Percentiles rank a stretch among this genome's conserved stretches.
phyloP scores from a whole-genome alignment of 2,888 invertebrate species.

The Trissolcus japonicus region DNA sequence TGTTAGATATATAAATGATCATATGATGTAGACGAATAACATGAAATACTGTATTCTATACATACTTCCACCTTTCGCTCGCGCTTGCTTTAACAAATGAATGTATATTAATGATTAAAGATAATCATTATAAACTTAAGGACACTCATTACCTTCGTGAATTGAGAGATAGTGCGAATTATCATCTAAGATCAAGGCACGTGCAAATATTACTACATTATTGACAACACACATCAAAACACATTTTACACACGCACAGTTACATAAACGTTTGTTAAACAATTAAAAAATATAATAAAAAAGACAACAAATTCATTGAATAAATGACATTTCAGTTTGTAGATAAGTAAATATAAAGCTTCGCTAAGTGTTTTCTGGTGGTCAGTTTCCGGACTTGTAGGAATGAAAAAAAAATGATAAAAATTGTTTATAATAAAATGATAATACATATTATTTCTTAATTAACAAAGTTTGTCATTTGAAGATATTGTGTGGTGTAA shows the following conservation, averaged over 20 bases:
- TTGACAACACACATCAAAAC: conserved; percentile 54
- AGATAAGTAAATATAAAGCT: conserved; percentile 74
- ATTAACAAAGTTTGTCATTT: conserved; percentile 58
- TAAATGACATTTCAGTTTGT: conserved; percentile 69
- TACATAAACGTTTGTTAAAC: conserved; percentile 48
- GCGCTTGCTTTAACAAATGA: conserved; percentile 72
- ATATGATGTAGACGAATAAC: conserved; percentile 67
- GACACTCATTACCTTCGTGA: conserved; percentile 61
- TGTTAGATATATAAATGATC: conserved; percentile 64
- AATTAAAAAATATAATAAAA: conserved; percentile 1
- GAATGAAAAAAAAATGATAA: conserved; percentile 44
- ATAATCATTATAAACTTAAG: conserved; percentile 61
- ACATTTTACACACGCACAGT: conserved; percentile 59
- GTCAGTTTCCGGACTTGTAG: conserved; percentile 76
- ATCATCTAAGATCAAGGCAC: conserved; percentile 40
- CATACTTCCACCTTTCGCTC: conserved; percentile 69
- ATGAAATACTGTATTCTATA: conserved; percentile 69
- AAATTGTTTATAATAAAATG: conserved; percentile 75
- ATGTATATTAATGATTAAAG: conserved; percentile 68
- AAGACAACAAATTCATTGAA: conserved; percentile 12
- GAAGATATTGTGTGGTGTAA: conserved; percentile 28
- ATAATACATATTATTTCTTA: conserved; percentile 74
- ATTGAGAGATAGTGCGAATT: conserved; percentile 43
- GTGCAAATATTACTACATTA: conserved; percentile 60
- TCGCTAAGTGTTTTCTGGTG: conserved; percentile 76